phyloP scores from a whole-genome alignment of 2,888 invertebrate species.

The Rhimphoctona megacephalus region DNA sequence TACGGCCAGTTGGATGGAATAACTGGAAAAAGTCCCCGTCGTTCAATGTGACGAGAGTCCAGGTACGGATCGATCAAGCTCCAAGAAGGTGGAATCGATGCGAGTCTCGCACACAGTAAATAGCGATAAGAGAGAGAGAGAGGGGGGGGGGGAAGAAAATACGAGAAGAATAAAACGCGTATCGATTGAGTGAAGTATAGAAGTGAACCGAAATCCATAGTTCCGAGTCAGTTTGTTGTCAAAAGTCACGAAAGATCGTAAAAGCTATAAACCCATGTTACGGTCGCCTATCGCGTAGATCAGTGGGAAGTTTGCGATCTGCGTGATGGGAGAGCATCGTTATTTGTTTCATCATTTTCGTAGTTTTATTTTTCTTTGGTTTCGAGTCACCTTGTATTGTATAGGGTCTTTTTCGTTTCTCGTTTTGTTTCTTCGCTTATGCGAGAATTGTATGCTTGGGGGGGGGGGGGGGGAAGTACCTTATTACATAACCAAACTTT shows the following conservation, averaged over 20 bases:
- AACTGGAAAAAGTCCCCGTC: neutral
- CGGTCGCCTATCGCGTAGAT: neutral
- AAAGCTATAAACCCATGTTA: neutral
- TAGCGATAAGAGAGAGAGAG: neutral
- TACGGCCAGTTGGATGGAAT: neutral
- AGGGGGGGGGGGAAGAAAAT: neutral
- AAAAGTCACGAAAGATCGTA: neutral
- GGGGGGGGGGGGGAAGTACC: neutral
- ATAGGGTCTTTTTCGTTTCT: neutral
- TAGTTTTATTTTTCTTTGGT: neutral
- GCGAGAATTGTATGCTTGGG: neutral
- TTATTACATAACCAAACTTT: neutral
- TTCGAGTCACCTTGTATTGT: neutral
- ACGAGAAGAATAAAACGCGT: neutral
- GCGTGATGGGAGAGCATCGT: neutral
- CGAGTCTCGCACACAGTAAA: neutral
- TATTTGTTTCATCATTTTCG: neutral
- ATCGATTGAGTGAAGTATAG: neutral
- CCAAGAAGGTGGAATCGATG: neutral
- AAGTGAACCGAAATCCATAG: neutral
- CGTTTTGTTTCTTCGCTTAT: neutral
- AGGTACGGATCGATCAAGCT: slow-evolving; percentile 29
- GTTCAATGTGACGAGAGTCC: neutral
- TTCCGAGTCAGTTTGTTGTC: neutral
- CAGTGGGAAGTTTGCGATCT: neutral